Evolutionary conservation across 2,888 invertebrate genomes (phyloP), one percentile per base, ranked within the genome.

Genomic region (Orgyia antiqua): DNA sequence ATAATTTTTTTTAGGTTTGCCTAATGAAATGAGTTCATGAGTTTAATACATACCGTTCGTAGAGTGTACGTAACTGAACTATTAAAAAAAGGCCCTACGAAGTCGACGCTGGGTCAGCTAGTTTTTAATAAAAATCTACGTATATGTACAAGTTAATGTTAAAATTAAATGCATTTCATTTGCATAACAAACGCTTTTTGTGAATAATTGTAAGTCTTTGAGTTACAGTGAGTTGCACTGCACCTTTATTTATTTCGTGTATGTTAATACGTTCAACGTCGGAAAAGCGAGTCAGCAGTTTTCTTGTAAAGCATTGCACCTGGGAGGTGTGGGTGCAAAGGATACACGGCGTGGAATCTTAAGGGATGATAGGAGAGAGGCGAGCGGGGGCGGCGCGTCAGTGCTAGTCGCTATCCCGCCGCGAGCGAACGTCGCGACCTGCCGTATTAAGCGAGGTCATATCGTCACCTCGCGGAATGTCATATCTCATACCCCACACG

Each of bases 361-460:
- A 58, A 66, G 70, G 73, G 72, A 65, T 69, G 67, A 60, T 48
- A 46, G 65, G 60, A 45, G 66, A 56, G 66, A 58, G 67, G 70
- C 51, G 73, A 57, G 66, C 68, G 71, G 68, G 66, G 59, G 23
- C 47, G 58, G 50, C 47, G 57, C 65, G 68, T 43, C 79, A 84
- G 84, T 84, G 68, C 61, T 68, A 71, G 72, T 68, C 73, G 77
- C 62, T 57, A 66, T 74, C 65, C 69, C 76, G 71, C 46, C 64
- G 73, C 58, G 79, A 68, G 69, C 68, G 77, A 68, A 74, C 83
- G 75, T 63, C 55, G 52, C 62, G 61, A 59, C 60, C 59, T 42
- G 51, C 59, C 42, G 51, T 48, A 42, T 29, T 27, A 41, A 42
- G 43, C 39, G 40, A 49, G 42, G 47, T 51, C 50, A 40, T 43